A percentile compares a stretch with the other conserved stretches of the same genome.
phyloP scores from a whole-genome alignment of 2,113 vertebrate genomes.

The western clawed frog (Xenopus tropicalis) region DNA sequence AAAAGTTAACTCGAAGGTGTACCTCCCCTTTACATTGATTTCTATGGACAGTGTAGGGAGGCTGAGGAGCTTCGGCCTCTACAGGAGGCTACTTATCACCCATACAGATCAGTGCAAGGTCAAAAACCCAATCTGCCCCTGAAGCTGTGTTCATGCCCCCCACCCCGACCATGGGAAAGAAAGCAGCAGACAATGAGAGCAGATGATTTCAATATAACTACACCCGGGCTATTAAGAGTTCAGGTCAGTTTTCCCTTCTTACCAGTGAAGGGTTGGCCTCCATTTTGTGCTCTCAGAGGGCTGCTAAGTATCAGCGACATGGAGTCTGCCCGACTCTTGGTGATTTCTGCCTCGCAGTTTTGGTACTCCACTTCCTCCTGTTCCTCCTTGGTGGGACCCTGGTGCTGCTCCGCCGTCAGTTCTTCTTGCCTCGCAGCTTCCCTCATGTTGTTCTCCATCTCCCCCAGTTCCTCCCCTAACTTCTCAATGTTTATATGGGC shows the following conservation, averaged over 20 bases:
- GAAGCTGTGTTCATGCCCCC: too few relatives aligned
- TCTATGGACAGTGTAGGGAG: too few relatives aligned
- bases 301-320: constrained; percentile 65
- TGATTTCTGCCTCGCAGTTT: constrained; percentile 40
- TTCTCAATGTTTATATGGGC: constrained; percentile 76
- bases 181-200: too few relatives aligned
- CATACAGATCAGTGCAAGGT: too few relatives aligned
- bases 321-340: constrained; percentile 51
- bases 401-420: constrained; percentile 42
- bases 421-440: constrained; percentile 57
- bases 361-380: constrained; percentile 62
- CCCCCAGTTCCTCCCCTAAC: constrained; percentile 80
- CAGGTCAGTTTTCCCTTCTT: constrained; percentile 34
- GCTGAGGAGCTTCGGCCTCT: too few relatives aligned
- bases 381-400: constrained; percentile 53
- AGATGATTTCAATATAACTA: too few relatives aligned
- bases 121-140: too few relatives aligned
- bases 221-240: background rate
- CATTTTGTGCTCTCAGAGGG: constrained; percentile 66
- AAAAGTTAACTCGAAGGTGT: too few relatives aligned
- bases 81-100: too few relatives aligned
- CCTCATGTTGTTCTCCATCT: constrained; percentile 73
- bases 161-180: too few relatives aligned
- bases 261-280: constrained; percentile 91
- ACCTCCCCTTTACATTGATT: too few relatives aligned